phyloP scores from a whole-genome alignment of 2,797 vertebrate genomes.

The Tangara arthus region DNA sequence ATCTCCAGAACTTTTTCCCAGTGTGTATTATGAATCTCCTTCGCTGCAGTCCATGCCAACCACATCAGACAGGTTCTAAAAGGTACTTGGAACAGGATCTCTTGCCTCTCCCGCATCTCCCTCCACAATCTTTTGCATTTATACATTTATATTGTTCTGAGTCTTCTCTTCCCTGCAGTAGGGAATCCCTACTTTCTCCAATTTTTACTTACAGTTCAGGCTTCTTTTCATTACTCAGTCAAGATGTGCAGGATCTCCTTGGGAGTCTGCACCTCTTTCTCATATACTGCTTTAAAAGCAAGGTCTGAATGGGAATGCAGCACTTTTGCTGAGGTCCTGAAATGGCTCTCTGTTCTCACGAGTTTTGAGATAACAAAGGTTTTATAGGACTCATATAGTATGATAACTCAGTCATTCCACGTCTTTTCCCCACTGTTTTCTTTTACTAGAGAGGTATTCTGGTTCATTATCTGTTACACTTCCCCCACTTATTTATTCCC shows the following conservation, averaged over 20 bases:
- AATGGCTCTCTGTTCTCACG: not conserved
- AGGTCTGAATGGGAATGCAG: not conserved
- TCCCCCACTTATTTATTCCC: not conserved
- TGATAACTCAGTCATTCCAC: not conserved
- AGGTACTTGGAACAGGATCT: not conserved
- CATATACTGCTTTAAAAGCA: not conserved
- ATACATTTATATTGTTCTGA: not conserved
- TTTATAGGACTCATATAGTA: not conserved
- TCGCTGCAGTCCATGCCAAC: not conserved
- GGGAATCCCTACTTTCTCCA: not conserved
- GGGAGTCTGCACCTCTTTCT: not conserved
- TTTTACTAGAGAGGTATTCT: not conserved
- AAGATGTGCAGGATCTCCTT: not conserved
- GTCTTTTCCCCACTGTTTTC: not conserved
- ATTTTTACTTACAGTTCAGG: not conserved
- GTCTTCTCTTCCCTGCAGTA: not conserved
- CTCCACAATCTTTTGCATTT: accelerated
- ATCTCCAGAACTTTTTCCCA: not conserved
- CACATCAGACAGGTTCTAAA: not conserved
- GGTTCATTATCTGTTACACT: not conserved
- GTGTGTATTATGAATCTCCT: not conserved
- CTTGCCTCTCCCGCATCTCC: accelerated
- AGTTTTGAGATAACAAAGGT: not conserved
- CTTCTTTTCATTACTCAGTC: not conserved
- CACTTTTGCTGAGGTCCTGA: not conserved